Conservation (phyloP, 92 coral and sea anemone genomes). For the Isaurus tuberculatus region DNA sequence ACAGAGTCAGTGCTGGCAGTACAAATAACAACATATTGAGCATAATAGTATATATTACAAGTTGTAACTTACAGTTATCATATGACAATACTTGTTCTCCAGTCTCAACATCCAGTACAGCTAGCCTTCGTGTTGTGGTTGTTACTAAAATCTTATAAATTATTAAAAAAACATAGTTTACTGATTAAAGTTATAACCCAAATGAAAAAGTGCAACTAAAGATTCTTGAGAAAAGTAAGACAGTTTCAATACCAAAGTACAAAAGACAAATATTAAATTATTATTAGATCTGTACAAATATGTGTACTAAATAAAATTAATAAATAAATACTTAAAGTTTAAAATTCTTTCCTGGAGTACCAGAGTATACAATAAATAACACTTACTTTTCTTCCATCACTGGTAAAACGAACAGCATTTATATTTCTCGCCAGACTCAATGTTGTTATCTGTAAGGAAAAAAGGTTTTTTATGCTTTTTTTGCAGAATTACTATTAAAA, state of each 20-base stretch:
- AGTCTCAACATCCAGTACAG: slow-evolving; percentile 85
- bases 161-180: background rate
- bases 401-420: slow-evolving; percentile 86
- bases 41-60: background rate
- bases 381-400: slow-evolving; percentile 84
- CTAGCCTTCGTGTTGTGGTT: slow-evolving; percentile 81
- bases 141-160: slow-evolving; percentile 77
- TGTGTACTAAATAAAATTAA: too few relatives aligned
- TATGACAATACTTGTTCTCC: slow-evolving; percentile 87
- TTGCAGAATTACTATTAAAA: too few relatives aligned
- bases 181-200: background rate
- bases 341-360: too few relatives aligned
- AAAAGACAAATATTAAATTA: background rate
- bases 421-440: slow-evolving; percentile 87
- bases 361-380: background rate
- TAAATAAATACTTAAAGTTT: background rate
- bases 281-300: too few relatives aligned
- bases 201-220: too few relatives aligned
- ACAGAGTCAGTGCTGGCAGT: too few relatives aligned
- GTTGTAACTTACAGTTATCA: slow-evolving; percentile 80
- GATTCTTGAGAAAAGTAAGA: background rate
- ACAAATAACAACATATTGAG: too few relatives aligned
- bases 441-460: slow-evolving; percentile 70
- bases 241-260: background rate
- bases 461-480: background rate